Conservation (phyloP, 1,140 invertebrate species). For the Atta colombica region DNA sequence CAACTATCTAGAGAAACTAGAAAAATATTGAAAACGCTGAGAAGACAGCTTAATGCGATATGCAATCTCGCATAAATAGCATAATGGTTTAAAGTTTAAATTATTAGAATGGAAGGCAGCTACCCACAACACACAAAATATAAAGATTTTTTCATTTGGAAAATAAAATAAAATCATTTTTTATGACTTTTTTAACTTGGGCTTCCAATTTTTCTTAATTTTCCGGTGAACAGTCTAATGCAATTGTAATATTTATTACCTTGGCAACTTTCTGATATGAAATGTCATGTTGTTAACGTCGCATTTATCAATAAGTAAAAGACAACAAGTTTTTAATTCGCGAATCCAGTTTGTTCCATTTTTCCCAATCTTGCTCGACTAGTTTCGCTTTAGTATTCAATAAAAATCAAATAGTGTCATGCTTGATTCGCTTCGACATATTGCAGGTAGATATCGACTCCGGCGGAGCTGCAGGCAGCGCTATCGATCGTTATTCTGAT, state of each 20-base stretch:
- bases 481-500: constrained; percentile 58
- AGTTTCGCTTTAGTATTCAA: not conserved
- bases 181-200: not conserved
- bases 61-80: constrained; percentile 9
- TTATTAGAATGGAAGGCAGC: not conserved
- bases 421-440: constrained; percentile 6
- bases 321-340: not conserved
- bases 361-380: not conserved
- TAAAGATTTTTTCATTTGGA: not conserved
- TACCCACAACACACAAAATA: not conserved
- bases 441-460: constrained; percentile 42
- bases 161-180: not conserved
- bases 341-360: not conserved
- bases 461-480: constrained; percentile 34
- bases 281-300: not conserved
- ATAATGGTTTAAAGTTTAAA: not conserved
- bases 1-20: not conserved
- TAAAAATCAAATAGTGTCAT: constrained; percentile 20
- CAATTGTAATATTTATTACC: not conserved
- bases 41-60: not conserved
- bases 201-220: not conserved
- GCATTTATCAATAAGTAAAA: constrained; percentile 8
- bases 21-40: not conserved
- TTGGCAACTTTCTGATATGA: not conserved
- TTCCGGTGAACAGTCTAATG: not conserved